Base-by-base conservation (phyloP, 2,888 invertebrate genomes). In the Epinotia ramella region DNA sequence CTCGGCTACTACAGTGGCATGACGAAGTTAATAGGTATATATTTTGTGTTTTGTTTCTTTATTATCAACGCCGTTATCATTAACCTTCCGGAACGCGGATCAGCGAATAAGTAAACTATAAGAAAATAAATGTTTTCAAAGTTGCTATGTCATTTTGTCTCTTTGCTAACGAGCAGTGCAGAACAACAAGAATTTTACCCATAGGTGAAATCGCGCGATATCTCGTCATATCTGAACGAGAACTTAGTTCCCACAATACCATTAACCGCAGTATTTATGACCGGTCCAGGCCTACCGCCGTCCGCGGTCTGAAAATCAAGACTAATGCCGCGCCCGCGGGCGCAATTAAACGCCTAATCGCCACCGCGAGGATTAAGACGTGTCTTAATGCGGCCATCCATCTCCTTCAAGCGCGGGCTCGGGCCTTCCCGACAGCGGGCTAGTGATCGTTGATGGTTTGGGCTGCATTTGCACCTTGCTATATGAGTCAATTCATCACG, bases 311-410 rank as follows among this genome's bases (percentile, higher is more conserved):
- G 65, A 40, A 70, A 71, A 68, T 73, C 9, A 64, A 75, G 65
- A 75, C 70, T 44, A 69, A 71, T 70, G 70, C 75, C 46, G 44
- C 63, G 46, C 74, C 65, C 64, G 46, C 65, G 65, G 75, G 65
- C 65, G 75, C 20, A 76, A 76, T 76, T 76, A 72, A 63, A 72
- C 72, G 71, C 67, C 62, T 76, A 76, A 76, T 76, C 76, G 76
- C 76, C 76, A 76, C 75, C 76, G 76, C 76, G 62, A 33, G 63
- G 63, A 76, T 76, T 76, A 72, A 76, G 76, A 76, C 72, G 76
- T 76, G 62, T 16, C 76, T 62, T 76, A 76, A 76, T 76, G 71
- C 57, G 33, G 53, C 67, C 56, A 76, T 76, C 57, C 57, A 76
- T 76, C 76, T 76, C 66, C 65, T 66, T 75, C 65, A 71, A 73